Base-by-base conservation (phyloP, 2,113 vertebrate genomes). In the Anolis carolinensis region DNA sequence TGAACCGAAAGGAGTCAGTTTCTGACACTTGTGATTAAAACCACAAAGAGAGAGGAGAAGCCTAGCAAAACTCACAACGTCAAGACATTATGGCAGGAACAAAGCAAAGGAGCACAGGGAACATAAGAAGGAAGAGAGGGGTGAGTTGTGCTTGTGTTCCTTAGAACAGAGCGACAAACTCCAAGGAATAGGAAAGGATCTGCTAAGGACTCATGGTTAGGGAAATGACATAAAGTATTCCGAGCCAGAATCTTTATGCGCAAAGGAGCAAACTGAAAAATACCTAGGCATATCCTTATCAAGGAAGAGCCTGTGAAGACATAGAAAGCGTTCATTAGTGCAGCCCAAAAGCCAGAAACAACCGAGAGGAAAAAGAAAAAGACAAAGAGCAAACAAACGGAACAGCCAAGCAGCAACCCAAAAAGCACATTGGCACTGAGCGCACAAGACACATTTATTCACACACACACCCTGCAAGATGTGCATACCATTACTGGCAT, bases 271-370 rank as follows among this genome's bases (percentile, higher is more conserved):
- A 96, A 96, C 90, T 90, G n/a, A 30, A 95, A 96, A 96, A 96
- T 99, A 99, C 99, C 98, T 99, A 99, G 98, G 96, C 95, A 98
- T 97, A 97, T 99, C 98, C 95, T 98, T 98, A 99, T 99, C 99
- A 98, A 99, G 97, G 98, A 97, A 98, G 96, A 99, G 97, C 96
- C 98, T 99, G 98, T 93, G 95, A 95, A 96, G 95, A 97, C 95
- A 98, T 39, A 97, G 95, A 98, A 96, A 95, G 95, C 95, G 96
- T 95, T 95, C 90, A 91, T 97, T 97, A 94, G 96, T 96, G 95
- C 94, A 96, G 93, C 92, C 95, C 95, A 93, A 93, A 87, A 77
- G 39, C 39, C 90, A 92, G 70, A 95, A 89, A 90, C 65, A 92
- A 92, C 20, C 81, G 44, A 91, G 55, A 90, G 83, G 86, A 94